These are phyloP conservation scores for Torymus aiolomorphi DNA, from an alignment of 2,888 invertebrate genomes.

Conservation along the genomic window DNA sequence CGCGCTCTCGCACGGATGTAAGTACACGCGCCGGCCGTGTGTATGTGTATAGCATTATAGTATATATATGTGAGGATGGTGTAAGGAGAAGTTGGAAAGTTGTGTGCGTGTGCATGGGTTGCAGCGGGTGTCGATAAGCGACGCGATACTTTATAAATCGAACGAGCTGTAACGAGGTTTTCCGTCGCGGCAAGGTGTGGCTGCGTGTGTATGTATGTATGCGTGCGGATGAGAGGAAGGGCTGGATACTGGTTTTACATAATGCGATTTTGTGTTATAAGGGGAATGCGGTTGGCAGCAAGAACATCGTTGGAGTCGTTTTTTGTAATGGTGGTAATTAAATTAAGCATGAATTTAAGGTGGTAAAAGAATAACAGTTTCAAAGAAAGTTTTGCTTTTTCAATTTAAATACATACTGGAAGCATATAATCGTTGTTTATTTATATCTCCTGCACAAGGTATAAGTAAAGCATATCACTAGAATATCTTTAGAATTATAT, in stretches of 20 bases:
- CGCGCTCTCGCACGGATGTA: background rate
- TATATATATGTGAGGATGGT: background rate
- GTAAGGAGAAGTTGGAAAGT: constrained; percentile 8
- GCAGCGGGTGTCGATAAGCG: constrained; percentile 46
- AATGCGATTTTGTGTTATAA: constrained; percentile 28
- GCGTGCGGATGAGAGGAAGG: background rate
- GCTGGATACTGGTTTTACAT: constrained; percentile 32
- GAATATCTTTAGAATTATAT: too few species aligned
- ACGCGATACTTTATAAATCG: constrained; percentile 37
- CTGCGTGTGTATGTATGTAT: too few species aligned
- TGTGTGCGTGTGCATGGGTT: background rate
- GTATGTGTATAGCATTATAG: background rate
- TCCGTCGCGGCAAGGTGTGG: too few species aligned
- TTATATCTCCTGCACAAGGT: too few species aligned
- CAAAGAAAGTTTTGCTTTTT: too few species aligned
- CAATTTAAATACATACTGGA: too few species aligned
- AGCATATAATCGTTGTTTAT: too few species aligned
- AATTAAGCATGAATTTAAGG: too few species aligned
- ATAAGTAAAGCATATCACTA: too few species aligned
- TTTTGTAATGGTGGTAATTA: too few species aligned
- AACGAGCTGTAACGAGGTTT: constrained; percentile 15
- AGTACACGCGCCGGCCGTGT: background rate
- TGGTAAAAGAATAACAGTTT: too few species aligned
- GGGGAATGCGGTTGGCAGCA: background rate
- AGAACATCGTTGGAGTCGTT: too few species aligned